Base-by-base conservation (phyloP, 2,888 invertebrate species). In the Mimachlamys varia region DNA sequence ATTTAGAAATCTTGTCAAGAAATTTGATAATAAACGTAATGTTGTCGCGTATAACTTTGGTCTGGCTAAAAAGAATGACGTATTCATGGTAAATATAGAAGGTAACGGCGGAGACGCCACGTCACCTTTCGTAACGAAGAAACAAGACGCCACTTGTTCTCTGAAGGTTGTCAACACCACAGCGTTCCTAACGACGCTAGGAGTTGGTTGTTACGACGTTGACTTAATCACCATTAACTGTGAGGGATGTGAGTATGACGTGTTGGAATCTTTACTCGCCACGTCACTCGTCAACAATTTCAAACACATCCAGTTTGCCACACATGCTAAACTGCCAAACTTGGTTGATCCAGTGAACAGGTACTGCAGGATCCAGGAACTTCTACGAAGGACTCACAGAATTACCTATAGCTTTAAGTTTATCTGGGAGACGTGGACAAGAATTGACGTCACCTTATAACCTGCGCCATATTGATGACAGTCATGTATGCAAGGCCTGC, bases 191-290 rank as follows among this genome's bases (percentile, higher is more conserved):
- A 87, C 91, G 22, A 91, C 91, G 88, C 50, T 93, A 5, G 94
- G 93, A 12, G 92, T 93, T 17, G 94, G 93, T 7, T 50, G 90
- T 37, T 93, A 92, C 50, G 91, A 93, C 17, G 90, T 94, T 12
- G 94, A 94, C 88, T 87, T 94, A 15, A 22, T 94, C 12, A 92
- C 93, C 0, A 90, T 94, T n/a, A 94, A 94, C 53, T 94, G 94
- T 89, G 94, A 93, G 53, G 94, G 94, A 19, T 94, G 94, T 62
- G 94, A 94, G 53, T 94, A 91, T 87, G 94, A 93, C 87, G 91
- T 92, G 0, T 44, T 94, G 17, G 94, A 94, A 88, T 89, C 92
- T 0, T 53, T 93, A 5, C 15, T 93, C 0, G 90, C 92, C 0
- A 92, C 92, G 27, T 90, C 89, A 88, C 55, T 94, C 22, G 90